These are phyloP conservation scores for Antheraea mylitta DNA, from an alignment of 1,140 invertebrate genomes.

Conservation along the genomic window DNA sequence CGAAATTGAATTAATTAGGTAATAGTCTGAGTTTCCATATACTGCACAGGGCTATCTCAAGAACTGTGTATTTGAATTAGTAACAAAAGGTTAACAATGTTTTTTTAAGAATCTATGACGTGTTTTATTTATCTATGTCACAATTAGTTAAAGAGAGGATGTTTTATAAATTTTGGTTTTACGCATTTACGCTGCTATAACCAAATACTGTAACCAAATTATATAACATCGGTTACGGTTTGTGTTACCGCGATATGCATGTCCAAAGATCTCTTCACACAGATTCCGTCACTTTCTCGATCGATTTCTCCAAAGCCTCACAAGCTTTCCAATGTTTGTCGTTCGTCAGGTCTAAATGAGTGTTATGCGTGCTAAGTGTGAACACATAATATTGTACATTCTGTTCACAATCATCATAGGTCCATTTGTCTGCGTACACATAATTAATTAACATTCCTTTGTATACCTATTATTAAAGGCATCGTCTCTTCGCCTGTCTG, in stretches of 20 bases:
- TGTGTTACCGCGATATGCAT: slow-evolving; percentile 20
- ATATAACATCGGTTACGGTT: slow-evolving; percentile 13
- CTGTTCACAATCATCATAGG: slow-evolving; percentile 11
- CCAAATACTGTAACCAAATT: background rate
- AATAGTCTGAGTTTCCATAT: too few species aligned
- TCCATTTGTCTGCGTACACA: background rate
- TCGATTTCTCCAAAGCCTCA: slow-evolving; percentile 48
- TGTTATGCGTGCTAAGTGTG: slow-evolving; percentile 9
- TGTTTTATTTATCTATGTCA: too few species aligned
- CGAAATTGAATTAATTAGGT: too few species aligned
- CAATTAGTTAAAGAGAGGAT: too few species aligned
- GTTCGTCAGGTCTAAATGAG: slow-evolving; percentile 20
- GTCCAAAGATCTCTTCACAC: slow-evolving; percentile 41
- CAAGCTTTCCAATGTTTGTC: slow-evolving; percentile 36
- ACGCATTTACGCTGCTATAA: background rate
- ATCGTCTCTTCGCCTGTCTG: too few species aligned
- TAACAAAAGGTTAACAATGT: too few species aligned
- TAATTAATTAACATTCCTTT: background rate
- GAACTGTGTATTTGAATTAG: too few species aligned
- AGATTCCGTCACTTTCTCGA: slow-evolving; percentile 57
- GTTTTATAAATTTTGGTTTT: background rate
- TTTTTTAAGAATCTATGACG: too few species aligned
- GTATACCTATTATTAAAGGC: background rate
- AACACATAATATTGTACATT: slow-evolving; percentile 15
- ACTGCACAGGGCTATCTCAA: too few species aligned